A percentile compares a stretch with the other conserved stretches of the same genome.
Conservation (phyloP, 2,113 vertebrate genomes). For the Saiga tatarica region DNA sequence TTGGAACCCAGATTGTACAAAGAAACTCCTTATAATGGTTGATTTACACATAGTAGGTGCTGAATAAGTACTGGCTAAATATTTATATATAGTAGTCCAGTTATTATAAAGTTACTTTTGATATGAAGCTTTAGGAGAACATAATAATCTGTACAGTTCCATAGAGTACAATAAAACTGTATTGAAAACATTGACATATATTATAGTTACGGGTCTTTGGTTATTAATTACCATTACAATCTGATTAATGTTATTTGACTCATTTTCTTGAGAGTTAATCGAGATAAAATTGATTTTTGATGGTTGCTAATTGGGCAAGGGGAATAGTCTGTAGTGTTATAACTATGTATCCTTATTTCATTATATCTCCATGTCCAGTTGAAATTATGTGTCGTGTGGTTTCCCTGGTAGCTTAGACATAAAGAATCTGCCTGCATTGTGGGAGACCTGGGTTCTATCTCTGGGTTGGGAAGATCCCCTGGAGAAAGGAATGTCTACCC, state of each 20-base stretch:
- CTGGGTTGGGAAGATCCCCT: background rate
- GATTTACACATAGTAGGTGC: background rate
- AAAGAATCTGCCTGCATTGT: background rate
- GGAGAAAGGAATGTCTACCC: background rate
- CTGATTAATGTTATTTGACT: slow-evolving; percentile 24
- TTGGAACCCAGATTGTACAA: background rate
- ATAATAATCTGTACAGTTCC: background rate
- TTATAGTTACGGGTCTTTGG: background rate
- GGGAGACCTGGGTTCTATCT: background rate
- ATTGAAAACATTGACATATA: background rate
- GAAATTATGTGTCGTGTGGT: background rate
- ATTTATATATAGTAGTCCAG: background rate
- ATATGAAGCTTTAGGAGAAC: background rate
- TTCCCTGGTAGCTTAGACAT: background rate
- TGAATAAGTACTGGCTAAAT: background rate
- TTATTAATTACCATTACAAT: slow-evolving; percentile 41
- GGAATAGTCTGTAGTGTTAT: background rate
- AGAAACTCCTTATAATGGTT: background rate
- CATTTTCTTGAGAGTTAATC: slow-evolving; percentile 14
- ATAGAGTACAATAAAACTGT: background rate
- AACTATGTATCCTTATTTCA: background rate
- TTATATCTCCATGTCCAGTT: background rate
- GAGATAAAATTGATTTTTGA: slow-evolving; percentile 33
- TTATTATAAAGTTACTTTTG: background rate
- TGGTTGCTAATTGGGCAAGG: background rate